Evolutionary conservation across 2,888 invertebrate genomes (phyloP).

Genomic region (Trachelus tabidus): DNA sequence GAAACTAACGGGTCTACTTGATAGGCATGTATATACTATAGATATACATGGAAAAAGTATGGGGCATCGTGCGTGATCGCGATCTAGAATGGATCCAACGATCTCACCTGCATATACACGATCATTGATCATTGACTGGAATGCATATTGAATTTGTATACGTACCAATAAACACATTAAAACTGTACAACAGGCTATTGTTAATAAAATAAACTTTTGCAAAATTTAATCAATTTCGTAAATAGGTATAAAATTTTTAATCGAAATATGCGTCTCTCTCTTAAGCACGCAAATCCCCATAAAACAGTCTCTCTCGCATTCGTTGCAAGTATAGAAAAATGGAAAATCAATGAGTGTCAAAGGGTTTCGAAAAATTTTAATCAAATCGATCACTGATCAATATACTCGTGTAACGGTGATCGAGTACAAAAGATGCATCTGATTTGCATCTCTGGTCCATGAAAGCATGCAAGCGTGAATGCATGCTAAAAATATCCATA

Average conservation of each 20-base stretch:
- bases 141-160: not conserved
- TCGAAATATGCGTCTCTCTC: constrained; percentile 21
- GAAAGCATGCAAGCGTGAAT: not conserved
- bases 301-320: not conserved
- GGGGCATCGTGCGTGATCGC: not conserved
- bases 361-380: not conserved
- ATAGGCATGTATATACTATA: not conserved
- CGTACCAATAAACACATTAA: not conserved
- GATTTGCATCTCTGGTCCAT: not conserved
- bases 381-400: not conserved
- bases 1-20: not conserved
- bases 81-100: not conserved
- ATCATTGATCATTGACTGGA: not conserved
- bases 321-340: not conserved
- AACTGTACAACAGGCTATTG: not conserved
- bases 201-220: not conserved
- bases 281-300: constrained; percentile 12
- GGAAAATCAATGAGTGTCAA: not conserved
- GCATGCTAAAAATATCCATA: not conserved
- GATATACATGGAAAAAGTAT: not conserved
- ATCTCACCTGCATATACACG: not conserved
- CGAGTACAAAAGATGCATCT: not conserved
- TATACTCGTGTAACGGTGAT: not conserved
- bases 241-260: not conserved
- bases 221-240: not conserved